phyloP scores from a whole-genome alignment of 37 sponge, comb jelly and placozoan species.

The Bolinopsis microptera region DNA sequence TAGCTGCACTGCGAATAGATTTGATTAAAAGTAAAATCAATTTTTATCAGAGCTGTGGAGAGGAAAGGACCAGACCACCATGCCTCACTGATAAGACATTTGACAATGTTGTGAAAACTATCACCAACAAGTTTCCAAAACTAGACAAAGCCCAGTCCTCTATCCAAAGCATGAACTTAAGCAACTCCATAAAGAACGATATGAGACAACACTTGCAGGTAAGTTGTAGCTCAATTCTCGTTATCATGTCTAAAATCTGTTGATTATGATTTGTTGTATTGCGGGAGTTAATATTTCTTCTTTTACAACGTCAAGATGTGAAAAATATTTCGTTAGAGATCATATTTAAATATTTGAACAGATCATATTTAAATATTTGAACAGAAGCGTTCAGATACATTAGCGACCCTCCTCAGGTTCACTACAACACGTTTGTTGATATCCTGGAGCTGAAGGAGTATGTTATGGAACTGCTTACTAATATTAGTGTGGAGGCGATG shows the following conservation, averaged over 20 bases:
- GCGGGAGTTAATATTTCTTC: too few relatives aligned
- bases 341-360: too few relatives aligned
- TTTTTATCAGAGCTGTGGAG: constrained; percentile 67
- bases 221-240: too few relatives aligned
- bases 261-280: too few relatives aligned
- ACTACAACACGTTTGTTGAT: constrained; percentile 93
- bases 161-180: constrained; percentile 24
- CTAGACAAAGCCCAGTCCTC: constrained; percentile 68
- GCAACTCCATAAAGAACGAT: constrained; percentile 43
- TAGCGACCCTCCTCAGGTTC: too few relatives aligned
- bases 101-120: constrained; percentile 82
- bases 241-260: too few relatives aligned
- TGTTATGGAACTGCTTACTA: constrained; percentile 79
- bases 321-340: too few relatives aligned
- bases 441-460: constrained; percentile 91
- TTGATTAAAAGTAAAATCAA: too few relatives aligned
- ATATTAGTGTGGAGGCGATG: constrained; percentile 78
- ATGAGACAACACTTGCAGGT: constrained; percentile 53
- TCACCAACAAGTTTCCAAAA: constrained; percentile 84
- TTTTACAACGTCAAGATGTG: too few relatives aligned
- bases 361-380: too few relatives aligned
- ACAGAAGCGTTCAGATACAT: too few relatives aligned
- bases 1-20: too few relatives aligned
- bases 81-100: constrained; percentile 84
- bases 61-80: constrained; percentile 73